Evolutionary conservation across 2,797 vertebrate genomes (phyloP).

Genomic region (Macroramphosus scolopax): DNA sequence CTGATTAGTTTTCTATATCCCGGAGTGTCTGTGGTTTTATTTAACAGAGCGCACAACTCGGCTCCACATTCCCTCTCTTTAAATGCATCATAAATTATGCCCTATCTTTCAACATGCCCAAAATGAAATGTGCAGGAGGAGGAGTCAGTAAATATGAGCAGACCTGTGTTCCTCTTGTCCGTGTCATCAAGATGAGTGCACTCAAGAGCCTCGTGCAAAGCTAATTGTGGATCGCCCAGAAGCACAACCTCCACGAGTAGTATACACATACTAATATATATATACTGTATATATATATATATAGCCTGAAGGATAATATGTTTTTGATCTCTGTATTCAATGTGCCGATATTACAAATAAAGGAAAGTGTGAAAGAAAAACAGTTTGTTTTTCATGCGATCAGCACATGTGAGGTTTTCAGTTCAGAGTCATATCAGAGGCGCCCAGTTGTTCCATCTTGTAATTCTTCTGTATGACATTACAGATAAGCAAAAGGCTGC

Average conservation of each 20-base stretch:
- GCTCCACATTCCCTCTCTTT: conserved; percentile 63
- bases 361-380: no score
- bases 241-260: conserved; percentile 29
- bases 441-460: no score
- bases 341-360: no score
- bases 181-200: conserved; percentile 64
- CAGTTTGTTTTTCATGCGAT: no score
- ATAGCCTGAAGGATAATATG: no score
- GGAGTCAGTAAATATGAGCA: conserved; percentile 67
- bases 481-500: no score
- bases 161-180: conserved; percentile 48
- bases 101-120: conserved; percentile 70
- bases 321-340: no score
- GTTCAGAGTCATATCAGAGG: no score
- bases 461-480: no score
- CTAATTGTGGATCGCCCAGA: conserved; percentile 52
- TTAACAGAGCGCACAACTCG: conserved; percentile 64
- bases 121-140: conserved; percentile 65
- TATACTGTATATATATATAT: no score
- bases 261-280: no score
- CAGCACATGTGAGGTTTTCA: no score
- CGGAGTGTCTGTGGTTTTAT: conserved; percentile 59
- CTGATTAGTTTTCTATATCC: conserved; percentile 57
- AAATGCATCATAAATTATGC: conserved; percentile 74
- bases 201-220: conserved; percentile 47